phyloP scores from a whole-genome alignment of 2,113 vertebrate species.

The Gila orcuttii region DNA sequence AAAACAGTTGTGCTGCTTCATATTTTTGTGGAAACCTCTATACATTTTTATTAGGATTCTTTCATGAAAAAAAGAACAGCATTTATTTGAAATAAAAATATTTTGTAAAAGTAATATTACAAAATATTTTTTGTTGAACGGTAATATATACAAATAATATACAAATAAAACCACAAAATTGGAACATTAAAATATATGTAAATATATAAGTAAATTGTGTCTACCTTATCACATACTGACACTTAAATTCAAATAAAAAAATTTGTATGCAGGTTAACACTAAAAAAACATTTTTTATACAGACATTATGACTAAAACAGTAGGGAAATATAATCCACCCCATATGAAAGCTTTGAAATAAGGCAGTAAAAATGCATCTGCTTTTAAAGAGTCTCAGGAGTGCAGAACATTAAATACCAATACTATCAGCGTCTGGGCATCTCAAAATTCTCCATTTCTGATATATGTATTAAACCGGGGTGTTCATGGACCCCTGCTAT shows the following conservation, averaged over 20 bases:
- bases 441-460: neutral
- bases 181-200: too few species aligned
- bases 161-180: too few species aligned
- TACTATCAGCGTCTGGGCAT: neutral
- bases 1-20: neutral
- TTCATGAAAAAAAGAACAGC: neutral
- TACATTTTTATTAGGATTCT: neutral
- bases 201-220: too few species aligned
- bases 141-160: too few species aligned
- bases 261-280: too few species aligned
- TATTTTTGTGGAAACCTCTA: neutral
- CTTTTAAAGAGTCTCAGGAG: constrained; percentile 11
- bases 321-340: neutral
- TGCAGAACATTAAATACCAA: neutral
- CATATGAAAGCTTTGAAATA: neutral
- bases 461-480: neutral
- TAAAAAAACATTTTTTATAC: too few species aligned
- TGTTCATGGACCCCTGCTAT: neutral
- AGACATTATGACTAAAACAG: neutral
- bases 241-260: too few species aligned
- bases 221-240: too few species aligned
- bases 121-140: too few species aligned
- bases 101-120: neutral
- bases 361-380: neutral
- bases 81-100: neutral